Conservation (phyloP, 2,113 vertebrate genomes). For the Pteruthius melanotis region DNA sequence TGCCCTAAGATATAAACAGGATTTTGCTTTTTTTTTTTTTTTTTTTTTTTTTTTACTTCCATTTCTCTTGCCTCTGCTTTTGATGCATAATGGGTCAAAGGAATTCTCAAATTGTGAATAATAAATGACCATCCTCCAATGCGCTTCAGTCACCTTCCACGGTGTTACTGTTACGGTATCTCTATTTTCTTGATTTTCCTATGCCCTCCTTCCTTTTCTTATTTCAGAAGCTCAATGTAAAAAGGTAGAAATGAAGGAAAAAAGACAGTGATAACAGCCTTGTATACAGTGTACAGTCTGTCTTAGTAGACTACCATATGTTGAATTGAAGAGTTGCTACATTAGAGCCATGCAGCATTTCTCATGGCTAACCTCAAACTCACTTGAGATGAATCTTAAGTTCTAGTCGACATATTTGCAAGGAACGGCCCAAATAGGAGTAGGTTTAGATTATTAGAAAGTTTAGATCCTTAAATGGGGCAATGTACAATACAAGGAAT, state of each 20-base stretch:
- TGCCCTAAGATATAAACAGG: not conserved
- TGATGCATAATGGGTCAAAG: not conserved
- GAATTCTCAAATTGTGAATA: not conserved
- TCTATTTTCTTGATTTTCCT: not conserved
- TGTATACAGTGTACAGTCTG: not conserved
- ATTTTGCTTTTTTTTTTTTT: not conserved
- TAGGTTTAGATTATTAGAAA: not conserved
- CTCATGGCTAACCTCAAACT: not conserved
- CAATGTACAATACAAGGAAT: not conserved
- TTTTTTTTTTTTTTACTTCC: not conserved
- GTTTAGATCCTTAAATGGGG: not conserved
- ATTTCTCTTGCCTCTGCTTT: not conserved
- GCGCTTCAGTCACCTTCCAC: not conserved
- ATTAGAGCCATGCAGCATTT: not conserved
- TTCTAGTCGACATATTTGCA: not conserved
- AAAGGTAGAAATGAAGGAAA: not conserved
- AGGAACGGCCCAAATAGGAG: not conserved
- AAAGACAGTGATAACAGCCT: not conserved
- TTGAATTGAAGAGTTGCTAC: not conserved
- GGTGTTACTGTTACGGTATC: not conserved
- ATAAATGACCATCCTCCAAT: not conserved
- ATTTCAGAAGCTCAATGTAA: not conserved
- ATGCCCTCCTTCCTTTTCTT: not conserved
- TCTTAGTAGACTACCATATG: not conserved
- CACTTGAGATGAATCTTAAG: not conserved